Percentiles rank a stretch among this genome's conserved stretches.
phyloP scores from a whole-genome alignment of 2,797 vertebrate genomes.

The Urosaurus nigricauda region DNA sequence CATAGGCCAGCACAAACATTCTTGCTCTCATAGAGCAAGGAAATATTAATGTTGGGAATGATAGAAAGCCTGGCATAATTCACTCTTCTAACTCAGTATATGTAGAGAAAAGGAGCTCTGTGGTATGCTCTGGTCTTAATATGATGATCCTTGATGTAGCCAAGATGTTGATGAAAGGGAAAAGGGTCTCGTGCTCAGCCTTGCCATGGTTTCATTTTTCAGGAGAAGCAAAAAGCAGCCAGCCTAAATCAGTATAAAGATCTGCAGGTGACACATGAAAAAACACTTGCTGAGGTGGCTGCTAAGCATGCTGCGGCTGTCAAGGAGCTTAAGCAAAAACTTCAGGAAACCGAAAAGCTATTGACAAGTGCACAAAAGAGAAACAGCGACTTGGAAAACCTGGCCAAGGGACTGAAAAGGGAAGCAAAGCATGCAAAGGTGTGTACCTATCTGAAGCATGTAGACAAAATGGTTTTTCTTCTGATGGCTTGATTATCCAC shows the following conservation, averaged over 20 bases:
- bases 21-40: neutral
- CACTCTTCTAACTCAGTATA: neutral
- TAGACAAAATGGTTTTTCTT: neutral
- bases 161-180: neutral
- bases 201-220: slow-evolving; percentile 22
- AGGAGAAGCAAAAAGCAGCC: slow-evolving; percentile 85
- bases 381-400: slow-evolving; percentile 80
- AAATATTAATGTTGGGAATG: neutral
- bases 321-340: slow-evolving; percentile 75
- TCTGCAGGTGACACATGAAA: slow-evolving; percentile 82
- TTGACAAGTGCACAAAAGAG: slow-evolving; percentile 78
- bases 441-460: slow-evolving; percentile 53
- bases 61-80: neutral
- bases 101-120: neutral
- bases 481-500: neutral
- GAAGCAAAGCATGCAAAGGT: slow-evolving; percentile 89
- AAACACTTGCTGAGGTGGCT: slow-evolving; percentile 78
- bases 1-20: neutral
- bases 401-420: slow-evolving; percentile 82
- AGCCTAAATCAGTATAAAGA: slow-evolving; percentile 80
- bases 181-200: neutral
- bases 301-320: slow-evolving; percentile 79
- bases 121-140: neutral
- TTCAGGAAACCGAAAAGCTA: slow-evolving; percentile 78
- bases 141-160: neutral